phyloP scores from a whole-genome alignment of 2,113 vertebrate genomes.

The Prochilodus magdalenae region DNA sequence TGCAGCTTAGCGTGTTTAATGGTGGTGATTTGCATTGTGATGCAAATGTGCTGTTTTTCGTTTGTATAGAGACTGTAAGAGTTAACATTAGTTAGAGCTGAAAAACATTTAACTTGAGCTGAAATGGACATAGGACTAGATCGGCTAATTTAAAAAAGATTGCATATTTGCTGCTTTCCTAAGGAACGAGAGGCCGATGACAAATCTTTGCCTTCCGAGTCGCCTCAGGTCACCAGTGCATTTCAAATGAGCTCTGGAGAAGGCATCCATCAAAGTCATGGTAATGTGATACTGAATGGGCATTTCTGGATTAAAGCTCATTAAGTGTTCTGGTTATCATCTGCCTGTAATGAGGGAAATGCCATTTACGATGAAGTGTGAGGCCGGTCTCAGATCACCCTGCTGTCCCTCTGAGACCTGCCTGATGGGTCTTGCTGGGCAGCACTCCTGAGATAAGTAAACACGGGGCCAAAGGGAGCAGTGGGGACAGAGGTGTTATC shows the following conservation, averaged over 20 bases:
- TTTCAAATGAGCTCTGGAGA: slow-evolving; percentile 27
- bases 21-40: slow-evolving; percentile 35
- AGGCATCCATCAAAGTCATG: slow-evolving; percentile 32
- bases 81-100: not conserved
- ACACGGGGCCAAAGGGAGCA: slow-evolving; percentile 42
- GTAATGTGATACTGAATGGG: slow-evolving; percentile 38
- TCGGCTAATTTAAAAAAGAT: not conserved
- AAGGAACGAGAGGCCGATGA: not conserved
- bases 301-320: slow-evolving; percentile 57
- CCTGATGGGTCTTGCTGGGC: slow-evolving; percentile 35
- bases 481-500: slow-evolving; percentile 52
- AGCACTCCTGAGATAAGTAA: slow-evolving; percentile 57
- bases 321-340: slow-evolving; percentile 50
- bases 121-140: not conserved
- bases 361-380: slow-evolving; percentile 49
- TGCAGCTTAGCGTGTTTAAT: slow-evolving; percentile 4
- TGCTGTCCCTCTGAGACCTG: slow-evolving; percentile 30
- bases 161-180: not conserved
- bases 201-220: not conserved
- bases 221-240: not conserved
- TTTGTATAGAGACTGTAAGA: slow-evolving; percentile 11
- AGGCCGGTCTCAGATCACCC: slow-evolving; percentile 46
- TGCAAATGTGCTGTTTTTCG: slow-evolving; percentile 25
- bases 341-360: slow-evolving; percentile 53
- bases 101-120: not conserved